Percentiles rank a stretch among this genome's conserved stretches.
Evolutionary conservation across 2,113 vertebrate species (phyloP).

Genomic region (Xiphorhynchus elegans): DNA sequence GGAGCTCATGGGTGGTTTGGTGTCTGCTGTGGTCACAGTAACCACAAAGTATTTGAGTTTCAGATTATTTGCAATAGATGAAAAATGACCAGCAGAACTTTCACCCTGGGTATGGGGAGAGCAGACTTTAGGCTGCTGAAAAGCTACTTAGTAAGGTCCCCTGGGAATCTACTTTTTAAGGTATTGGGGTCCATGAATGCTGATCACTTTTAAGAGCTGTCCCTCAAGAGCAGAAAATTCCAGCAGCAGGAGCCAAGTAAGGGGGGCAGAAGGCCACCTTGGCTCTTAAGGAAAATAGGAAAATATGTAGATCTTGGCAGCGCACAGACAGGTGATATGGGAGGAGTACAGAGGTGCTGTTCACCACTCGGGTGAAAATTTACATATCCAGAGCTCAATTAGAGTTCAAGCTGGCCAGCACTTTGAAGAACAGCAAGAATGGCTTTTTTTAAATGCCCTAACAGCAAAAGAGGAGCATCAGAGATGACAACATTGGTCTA

Average conservation of each 20-base stretch:
- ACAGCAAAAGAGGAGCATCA: background rate
- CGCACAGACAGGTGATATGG: background rate
- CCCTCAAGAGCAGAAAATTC: background rate
- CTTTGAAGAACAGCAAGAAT: background rate
- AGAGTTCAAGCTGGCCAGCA: background rate
- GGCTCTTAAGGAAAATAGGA: background rate
- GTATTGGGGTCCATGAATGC: background rate
- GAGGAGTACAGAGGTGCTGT: background rate
- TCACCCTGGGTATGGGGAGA: background rate
- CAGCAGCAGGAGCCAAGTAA: background rate
- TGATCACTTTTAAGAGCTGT: background rate
- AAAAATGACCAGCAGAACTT: background rate
- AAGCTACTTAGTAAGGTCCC: background rate
- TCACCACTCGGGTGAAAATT: background rate
- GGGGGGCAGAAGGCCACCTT: background rate
- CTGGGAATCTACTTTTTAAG: background rate
- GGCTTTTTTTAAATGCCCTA: background rate
- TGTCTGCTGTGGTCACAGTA: background rate
- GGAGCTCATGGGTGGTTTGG: background rate
- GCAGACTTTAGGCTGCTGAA: background rate
- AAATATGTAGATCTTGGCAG: background rate
- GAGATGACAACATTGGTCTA: too few relatives aligned
- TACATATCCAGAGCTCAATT: background rate
- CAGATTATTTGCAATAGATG: background rate
- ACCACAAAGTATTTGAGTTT: background rate